Evolutionary conservation across 2,797 vertebrate genomes (phyloP), one percentile per base, ranked within the genome.

Genomic region (Falco biarmicus): DNA sequence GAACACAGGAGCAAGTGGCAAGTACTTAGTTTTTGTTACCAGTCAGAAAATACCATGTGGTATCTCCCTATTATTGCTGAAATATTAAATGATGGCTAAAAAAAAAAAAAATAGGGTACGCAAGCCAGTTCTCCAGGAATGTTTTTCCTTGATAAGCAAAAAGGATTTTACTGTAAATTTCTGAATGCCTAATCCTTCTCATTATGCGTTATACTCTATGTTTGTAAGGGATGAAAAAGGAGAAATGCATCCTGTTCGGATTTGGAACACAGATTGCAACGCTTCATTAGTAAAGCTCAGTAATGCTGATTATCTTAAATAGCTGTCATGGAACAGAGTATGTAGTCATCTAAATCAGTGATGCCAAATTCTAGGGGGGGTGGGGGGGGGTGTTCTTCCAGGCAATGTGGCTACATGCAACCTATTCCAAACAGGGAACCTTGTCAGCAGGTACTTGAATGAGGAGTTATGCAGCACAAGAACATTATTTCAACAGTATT

Each of bases 71-170:
- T 76, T 84, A 87, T 50, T 84, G 63, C 18, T 75, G 65, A 61
- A 96, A 92, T 93, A 73, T 73, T 95, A 89, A 96, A 84, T 75
- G 54, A 54, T 73, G 81, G 56, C 45, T 81, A 34, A 32, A 25
- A 50, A 43, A 13, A 6, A 48, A 31, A 24, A 4, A 64, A 56
- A n/a, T 2, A 41, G 7, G 11, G 6, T 10, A 39, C 68, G 22
- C 26, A 47, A 77, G 39, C 59, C 85, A 86, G 47, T 87, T 86
- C 69, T 68, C 8, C 19, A 76, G 50, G n/a, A 59, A 80, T 92
- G 63, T 69, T 90, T 92, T 92, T 64, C 83, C 51, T 82, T 84
- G 92, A 92, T 97, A 97, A 96, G 91, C 79, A 93, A 91, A 75
- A 15, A 70, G 63, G 80, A 78, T 94, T 96, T 95, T 63, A 88